Base-by-base conservation (phyloP, 2,888 invertebrate genomes). In the Aproaerema taeniolella region DNA sequence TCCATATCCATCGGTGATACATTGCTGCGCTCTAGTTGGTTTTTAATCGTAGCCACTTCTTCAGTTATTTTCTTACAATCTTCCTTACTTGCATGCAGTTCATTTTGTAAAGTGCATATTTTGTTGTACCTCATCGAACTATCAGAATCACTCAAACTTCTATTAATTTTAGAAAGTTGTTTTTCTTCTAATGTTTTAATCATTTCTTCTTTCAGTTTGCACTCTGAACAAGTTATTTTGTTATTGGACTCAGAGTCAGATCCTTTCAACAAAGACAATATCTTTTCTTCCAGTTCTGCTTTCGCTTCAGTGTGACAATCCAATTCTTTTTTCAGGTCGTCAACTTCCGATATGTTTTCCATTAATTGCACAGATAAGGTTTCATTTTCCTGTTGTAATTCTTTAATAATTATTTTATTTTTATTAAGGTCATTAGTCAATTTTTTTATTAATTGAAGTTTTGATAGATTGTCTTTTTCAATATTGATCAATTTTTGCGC, bases 321-420 rank as follows among this genome's bases (percentile, higher is more conserved):
- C n/a, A 85, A 45, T 49, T 80, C 71, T 46, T 71, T 69, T 42
- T 71, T 87, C 2, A 90, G 63, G 17, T 63, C 56, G 35, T 90
- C 89, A 11, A 68, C 71, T 47, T 91, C 90, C 38, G 88, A 82
- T 36, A 90, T 75, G 43, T 68, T 85, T 32, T 91, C 90, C 68
- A 90, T 87, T 1, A 91, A 50, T 59, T 89, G 82, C 26, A 76
- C 87, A 0, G 91, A 90, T 14, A 91, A 65, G 32, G 73, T 67
- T 48, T 88, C 87, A 52, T 88, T 85, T 63, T 89, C 89, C 9
- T 69, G 67, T 64, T 88, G 88, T 43, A 90, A 64, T 15, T 55
- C 60, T 39, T 64, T 53, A 13, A 87, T 47, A 49, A 79, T 50
- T 26, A 51, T 47, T 39, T 50, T 61, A 45, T 70, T 72, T 13